These are phyloP conservation scores for Rhinogobius similis DNA, from an alignment of 2,113 vertebrate genomes.

Conservation along the genomic window DNA sequence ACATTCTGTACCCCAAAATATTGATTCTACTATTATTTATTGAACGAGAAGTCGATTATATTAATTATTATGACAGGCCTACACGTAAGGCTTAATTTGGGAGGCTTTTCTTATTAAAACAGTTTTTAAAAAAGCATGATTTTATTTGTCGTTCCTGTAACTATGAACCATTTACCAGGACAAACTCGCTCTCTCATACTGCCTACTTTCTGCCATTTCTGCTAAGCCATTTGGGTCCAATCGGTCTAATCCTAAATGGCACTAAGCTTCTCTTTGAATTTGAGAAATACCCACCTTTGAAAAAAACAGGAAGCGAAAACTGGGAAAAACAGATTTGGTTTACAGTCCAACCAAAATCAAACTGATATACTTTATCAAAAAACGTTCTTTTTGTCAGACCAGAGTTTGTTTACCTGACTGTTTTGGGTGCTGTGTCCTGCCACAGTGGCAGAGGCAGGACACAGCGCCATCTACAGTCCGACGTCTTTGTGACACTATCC, in stretches of 20 bases:
- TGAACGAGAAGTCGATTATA: too few species aligned
- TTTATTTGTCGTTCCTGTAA: not conserved
- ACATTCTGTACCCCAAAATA: too few species aligned
- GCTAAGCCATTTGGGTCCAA: conserved; percentile 16
- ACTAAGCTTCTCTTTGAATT: conserved; percentile 57
- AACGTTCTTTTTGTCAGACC: too few species aligned
- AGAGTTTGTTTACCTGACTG: too few species aligned
- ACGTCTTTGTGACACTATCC: too few species aligned
- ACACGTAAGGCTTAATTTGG: not conserved
- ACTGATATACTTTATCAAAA: too few species aligned
- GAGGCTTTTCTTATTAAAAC: not conserved
- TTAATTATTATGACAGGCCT: too few species aligned
- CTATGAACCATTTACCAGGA: not conserved
- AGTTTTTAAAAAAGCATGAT: too few species aligned
- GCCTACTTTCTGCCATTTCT: not conserved
- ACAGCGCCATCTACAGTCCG: too few species aligned
- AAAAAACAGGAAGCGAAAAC: conserved; percentile 10
- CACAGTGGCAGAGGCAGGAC: too few species aligned
- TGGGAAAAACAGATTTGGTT: not conserved
- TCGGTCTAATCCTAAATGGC: conserved; percentile 48
- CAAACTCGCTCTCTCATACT: not conserved
- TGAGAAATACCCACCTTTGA: conserved; percentile 32
- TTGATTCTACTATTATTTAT: too few species aligned
- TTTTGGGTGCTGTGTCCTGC: too few species aligned
- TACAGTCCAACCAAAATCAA: not conserved